These are phyloP conservation scores for Sabatieria punctata DNA, from an alignment of 2,888 invertebrate genomes.

Conservation along the genomic window DNA sequence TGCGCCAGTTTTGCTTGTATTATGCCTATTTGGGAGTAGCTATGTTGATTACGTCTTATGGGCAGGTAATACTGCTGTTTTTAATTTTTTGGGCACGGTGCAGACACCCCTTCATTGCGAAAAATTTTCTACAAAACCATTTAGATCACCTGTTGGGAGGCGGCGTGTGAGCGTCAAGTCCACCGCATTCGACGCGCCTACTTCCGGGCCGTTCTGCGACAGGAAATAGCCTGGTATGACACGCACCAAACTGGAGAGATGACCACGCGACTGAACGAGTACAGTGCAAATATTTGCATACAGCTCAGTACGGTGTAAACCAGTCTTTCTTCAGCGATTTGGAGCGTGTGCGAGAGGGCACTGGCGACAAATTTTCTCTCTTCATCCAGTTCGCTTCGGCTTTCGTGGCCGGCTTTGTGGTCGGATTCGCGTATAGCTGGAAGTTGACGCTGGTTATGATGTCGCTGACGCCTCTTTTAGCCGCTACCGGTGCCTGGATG, in stretches of 20 bases:
- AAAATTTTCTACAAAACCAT: too few species aligned
- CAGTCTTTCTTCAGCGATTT: constrained; percentile 34
- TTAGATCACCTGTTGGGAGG: constrained; percentile 14
- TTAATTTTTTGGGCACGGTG: too few species aligned
- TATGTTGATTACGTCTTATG: constrained; percentile 37
- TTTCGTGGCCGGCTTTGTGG: constrained; percentile 35
- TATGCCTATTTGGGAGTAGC: constrained; percentile 38
- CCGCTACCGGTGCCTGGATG: constrained; percentile 33
- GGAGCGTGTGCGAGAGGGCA: constrained; percentile 38
- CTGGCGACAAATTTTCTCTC: constrained; percentile 39
- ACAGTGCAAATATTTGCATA: too few species aligned
- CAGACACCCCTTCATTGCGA: too few species aligned
- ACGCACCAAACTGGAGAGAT: constrained; percentile 38
- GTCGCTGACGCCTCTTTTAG: constrained; percentile 39
- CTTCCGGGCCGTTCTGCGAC: constrained; percentile 31
- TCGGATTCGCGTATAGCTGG: constrained; percentile 41
- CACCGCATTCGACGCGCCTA: constrained; percentile 37
- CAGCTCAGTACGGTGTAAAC: too few species aligned
- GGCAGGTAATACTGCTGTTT: constrained; percentile 36
- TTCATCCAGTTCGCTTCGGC: constrained; percentile 35
- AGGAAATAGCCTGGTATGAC: constrained; percentile 38
- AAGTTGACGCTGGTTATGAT: constrained; percentile 42
- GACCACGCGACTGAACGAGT: constrained; percentile 40
- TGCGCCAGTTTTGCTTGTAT: constrained; percentile 28
- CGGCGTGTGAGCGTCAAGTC: constrained; percentile 33